Conservation (phyloP, 2,113 vertebrate species). For the Toxotes jaculatrix region DNA sequence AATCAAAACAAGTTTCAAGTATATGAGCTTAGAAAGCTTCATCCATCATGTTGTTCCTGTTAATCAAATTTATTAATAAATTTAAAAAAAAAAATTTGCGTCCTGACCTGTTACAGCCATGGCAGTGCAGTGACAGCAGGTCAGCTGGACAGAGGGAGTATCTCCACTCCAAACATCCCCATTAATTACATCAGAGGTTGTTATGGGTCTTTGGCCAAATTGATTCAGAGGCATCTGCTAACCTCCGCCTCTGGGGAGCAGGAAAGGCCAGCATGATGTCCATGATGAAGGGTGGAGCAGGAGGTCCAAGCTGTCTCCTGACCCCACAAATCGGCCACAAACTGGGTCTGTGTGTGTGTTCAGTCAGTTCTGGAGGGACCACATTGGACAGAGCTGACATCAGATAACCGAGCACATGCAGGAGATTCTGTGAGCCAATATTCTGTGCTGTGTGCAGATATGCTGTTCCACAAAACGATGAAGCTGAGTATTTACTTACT, state of each 20-base stretch:
- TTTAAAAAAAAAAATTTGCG: too few species aligned
- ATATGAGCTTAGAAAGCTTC: too few species aligned
- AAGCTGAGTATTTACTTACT: slow-evolving; percentile 8
- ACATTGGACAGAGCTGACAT: background rate
- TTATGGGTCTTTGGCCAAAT: slow-evolving; percentile 70
- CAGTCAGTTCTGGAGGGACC: slow-evolving; percentile 24
- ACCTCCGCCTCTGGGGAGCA: slow-evolving; percentile 45
- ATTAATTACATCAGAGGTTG: slow-evolving; percentile 59
- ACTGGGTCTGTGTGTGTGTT: slow-evolving; percentile 18
- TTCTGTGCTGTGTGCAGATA: slow-evolving; percentile 23
- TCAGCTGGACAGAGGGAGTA: slow-evolving; percentile 23
- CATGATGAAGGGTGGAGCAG: slow-evolving; percentile 8
- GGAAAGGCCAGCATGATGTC: slow-evolving; percentile 16
- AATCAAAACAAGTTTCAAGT: background rate
- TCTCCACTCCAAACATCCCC: slow-evolving; percentile 33
- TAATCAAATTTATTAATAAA: background rate
- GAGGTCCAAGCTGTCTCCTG: slow-evolving; percentile 32
- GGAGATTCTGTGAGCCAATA: slow-evolving; percentile 6
- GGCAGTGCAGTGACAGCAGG: background rate
- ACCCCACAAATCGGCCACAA: slow-evolving; percentile 52
- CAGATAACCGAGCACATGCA: slow-evolving; percentile 30
- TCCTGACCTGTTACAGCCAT: slow-evolving; percentile 17
- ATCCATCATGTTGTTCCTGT: background rate
- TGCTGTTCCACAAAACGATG: slow-evolving; percentile 1
- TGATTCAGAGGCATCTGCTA: slow-evolving; percentile 77